Base-by-base conservation (phyloP, 2,888 invertebrate genomes). In the Agrochola litura region DNA sequence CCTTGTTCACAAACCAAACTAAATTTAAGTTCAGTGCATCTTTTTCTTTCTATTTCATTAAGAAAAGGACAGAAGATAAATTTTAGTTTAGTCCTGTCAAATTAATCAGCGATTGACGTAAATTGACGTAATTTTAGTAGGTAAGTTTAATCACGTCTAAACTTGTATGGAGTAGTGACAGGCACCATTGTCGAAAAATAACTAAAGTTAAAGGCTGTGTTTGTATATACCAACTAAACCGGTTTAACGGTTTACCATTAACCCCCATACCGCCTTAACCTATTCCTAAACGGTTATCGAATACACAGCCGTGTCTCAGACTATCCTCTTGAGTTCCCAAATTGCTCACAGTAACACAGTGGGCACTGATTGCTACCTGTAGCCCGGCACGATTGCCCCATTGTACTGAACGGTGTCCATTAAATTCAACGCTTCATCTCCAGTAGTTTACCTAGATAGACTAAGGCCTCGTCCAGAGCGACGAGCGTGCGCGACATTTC, bases 301-400 rank as follows among this genome's bases (percentile, higher is more conserved):
- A 52, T 61, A 64, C 76, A 61, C 69, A 63, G 22, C 6, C 37
- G 4, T 37, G 49, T 61, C 83, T 61, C 56, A 10, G 65, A 66
- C 66, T 66, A 83, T 66, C 82, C 69, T 71, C 82, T 83, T 83
- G 71, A 30, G 83, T 19, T 63, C 12, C 60, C 69, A 73, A 82
- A 83, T 73, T 69, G 83, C 77, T 49, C 68, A 25, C 52, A 72
- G 43, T 61, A 66, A 72, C 54, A 64, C 41, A 69, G 22, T 69
- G 30, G 43, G 30, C 77, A 49, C 61, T 77, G 82, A 82, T 82
- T 82, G 86, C 77, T 86, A 65, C 86, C 77, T 86, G 77, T 72
- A 25, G 46, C 10, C 65, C 0, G n/a, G 54, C 60, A 56, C 46
- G 54, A 86, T 82, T 69, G 77, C 72, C 72, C 61, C 37, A 82